phyloP scores from a whole-genome alignment of 2,797 vertebrate genomes.

The Sebastes miniatus region DNA sequence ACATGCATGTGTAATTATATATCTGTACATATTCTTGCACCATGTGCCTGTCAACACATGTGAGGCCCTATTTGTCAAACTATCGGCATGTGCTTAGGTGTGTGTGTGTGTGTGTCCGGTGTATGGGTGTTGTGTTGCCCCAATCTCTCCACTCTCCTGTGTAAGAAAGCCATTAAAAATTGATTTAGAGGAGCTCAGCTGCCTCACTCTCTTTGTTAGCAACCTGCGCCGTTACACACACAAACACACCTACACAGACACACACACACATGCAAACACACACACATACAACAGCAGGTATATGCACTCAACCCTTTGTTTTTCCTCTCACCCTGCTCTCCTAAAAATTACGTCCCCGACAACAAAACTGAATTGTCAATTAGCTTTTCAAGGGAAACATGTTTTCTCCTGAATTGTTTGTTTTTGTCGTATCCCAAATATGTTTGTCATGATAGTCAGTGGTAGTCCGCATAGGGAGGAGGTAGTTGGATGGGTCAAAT shows the following conservation, averaged over 20 bases:
- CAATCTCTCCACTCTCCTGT: conserved; percentile 48
- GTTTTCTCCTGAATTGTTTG: background rate
- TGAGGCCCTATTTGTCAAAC: conserved; percentile 33
- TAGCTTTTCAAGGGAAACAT: background rate
- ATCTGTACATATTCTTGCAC: conserved; percentile 39
- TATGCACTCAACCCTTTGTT: background rate
- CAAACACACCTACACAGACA: conserved; percentile 14
- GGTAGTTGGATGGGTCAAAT: background rate
- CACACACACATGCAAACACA: background rate
- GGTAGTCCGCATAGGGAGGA: background rate
- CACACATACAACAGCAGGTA: background rate
- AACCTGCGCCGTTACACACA: conserved; percentile 25
- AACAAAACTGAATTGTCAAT: background rate
- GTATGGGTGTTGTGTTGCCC: conserved; percentile 5
- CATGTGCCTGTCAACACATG: conserved; percentile 46
- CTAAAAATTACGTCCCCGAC: background rate
- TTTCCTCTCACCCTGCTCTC: background rate
- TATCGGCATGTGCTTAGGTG: conserved; percentile 4
- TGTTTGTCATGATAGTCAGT: background rate
- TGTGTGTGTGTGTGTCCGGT: background rate
- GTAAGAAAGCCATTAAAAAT: conserved; percentile 76
- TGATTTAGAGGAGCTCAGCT: conserved; percentile 60
- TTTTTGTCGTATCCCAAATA: background rate
- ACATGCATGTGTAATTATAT: conserved; percentile 32
- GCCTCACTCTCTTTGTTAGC: conserved; percentile 66